phyloP scores from a whole-genome alignment of 2,113 vertebrate genomes.

The Emydocephalus ijimae region DNA sequence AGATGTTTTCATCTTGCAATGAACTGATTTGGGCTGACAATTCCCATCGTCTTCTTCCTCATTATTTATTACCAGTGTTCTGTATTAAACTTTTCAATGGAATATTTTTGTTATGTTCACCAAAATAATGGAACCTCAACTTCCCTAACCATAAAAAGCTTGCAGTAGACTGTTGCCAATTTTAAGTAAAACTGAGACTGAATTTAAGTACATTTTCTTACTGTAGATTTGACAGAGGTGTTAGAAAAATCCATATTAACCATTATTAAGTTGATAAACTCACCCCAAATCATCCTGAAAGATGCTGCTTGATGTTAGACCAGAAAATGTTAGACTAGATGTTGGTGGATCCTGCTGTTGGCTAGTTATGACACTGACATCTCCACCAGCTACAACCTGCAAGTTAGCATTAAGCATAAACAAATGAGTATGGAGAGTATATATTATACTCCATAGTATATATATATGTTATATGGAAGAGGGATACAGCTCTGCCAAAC shows the following conservation, averaged over 20 bases:
- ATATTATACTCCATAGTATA: too few relatives aligned
- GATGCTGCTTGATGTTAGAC: slow-evolving; percentile 79
- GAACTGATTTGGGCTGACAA: background rate
- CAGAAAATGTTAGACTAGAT: slow-evolving; percentile 61
- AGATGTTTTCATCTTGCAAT: background rate
- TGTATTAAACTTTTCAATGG: background rate
- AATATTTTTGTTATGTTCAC: background rate
- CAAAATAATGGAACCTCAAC: background rate
- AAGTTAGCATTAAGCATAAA: background rate
- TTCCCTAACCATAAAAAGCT: background rate
- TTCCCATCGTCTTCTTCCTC: background rate
- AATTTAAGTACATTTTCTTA: background rate
- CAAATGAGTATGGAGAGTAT: background rate
- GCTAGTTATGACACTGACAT: slow-evolving; percentile 84
- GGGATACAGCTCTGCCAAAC: background rate
- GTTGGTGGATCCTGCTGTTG: slow-evolving; percentile 75
- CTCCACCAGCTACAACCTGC: slow-evolving; percentile 89
- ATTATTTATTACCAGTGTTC: background rate
- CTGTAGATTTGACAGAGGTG: background rate
- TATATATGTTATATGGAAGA: background rate
- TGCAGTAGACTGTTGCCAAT: background rate
- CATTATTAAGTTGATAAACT: slow-evolving; percentile 10
- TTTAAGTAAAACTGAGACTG: background rate
- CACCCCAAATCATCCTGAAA: slow-evolving; percentile 96
- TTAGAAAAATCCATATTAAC: background rate